These are phyloP conservation scores for Promerops cafer DNA, from an alignment of 2,113 vertebrate species.

Conservation along the genomic window DNA sequence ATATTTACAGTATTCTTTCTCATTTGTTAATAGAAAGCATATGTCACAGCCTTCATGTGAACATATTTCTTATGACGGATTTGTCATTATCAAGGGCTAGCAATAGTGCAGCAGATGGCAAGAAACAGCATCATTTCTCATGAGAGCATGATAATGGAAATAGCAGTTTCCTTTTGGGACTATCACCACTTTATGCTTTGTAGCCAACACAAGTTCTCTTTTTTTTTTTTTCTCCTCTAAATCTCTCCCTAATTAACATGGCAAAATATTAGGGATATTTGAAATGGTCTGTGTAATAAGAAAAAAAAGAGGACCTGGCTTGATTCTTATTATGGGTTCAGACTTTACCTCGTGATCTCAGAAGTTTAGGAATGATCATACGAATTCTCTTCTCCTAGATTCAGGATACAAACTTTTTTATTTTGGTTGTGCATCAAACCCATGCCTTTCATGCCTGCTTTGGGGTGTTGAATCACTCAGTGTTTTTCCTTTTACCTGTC, in stretches of 20 bases:
- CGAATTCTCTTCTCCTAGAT: neutral
- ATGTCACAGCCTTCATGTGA: conserved; percentile 12
- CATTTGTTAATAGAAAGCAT: conserved; percentile 45
- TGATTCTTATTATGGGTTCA: neutral
- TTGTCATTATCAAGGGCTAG: conserved; percentile 6
- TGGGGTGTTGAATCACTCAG: neutral
- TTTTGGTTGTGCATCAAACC: neutral
- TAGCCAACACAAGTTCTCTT: neutral
- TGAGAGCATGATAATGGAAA: neutral
- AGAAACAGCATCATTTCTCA: neutral
- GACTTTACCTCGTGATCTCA: neutral
- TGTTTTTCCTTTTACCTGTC: neutral
- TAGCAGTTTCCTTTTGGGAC: neutral
- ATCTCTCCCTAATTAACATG: neutral
- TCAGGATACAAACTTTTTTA: neutral
- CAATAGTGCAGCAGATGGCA: conserved; percentile 42
- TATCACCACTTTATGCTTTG: neutral
- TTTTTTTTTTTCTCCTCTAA: neutral
- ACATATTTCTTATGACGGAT: conserved; percentile 28
- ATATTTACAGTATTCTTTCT: neutral
- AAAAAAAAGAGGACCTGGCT: neutral
- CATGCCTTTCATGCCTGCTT: neutral
- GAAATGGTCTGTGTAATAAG: neutral
- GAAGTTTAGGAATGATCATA: neutral
- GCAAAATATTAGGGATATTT: neutral